A percentile compares a stretch with the other conserved stretches of the same genome.
phyloP scores from a whole-genome alignment of 2,113 vertebrate species.

The Gasterosteus aculeatus region DNA sequence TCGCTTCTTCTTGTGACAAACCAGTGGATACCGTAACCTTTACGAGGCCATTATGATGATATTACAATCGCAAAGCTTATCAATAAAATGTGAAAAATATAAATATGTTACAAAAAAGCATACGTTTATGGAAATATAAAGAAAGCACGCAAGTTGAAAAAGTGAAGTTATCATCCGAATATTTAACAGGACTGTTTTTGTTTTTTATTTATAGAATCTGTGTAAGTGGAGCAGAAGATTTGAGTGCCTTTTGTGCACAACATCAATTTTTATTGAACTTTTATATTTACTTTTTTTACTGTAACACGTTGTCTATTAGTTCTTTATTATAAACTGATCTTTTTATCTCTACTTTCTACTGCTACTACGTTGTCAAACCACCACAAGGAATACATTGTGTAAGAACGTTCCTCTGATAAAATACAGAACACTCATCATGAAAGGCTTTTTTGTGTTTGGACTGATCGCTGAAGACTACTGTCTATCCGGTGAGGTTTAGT shows the following conservation, averaged over 20 bases:
- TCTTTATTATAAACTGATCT: slow-evolving; percentile 60
- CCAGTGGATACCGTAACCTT: slow-evolving; percentile 3
- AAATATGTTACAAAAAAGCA: neutral
- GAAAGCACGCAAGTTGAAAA: slow-evolving; percentile 61
- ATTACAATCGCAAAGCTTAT: slow-evolving; percentile 9
- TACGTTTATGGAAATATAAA: slow-evolving; percentile 40
- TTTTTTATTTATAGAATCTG: slow-evolving; percentile 71
- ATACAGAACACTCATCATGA: slow-evolving; percentile 33
- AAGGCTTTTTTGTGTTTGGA: slow-evolving; percentile 32
- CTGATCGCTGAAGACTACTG: slow-evolving; percentile 59
- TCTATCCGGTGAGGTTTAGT: slow-evolving; percentile 56
- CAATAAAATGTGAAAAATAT: neutral
- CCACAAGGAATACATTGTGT: slow-evolving; percentile 29
- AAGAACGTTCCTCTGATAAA: slow-evolving; percentile 21
- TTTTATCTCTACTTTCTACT: slow-evolving; percentile 45
- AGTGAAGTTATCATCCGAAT: slow-evolving; percentile 38
- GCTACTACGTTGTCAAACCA: slow-evolving; percentile 30
- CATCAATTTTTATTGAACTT: slow-evolving; percentile 71
- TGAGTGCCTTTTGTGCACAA: slow-evolving; percentile 80
- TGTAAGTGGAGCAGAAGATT: slow-evolving; percentile 52
- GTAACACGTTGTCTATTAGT: slow-evolving; percentile 58
- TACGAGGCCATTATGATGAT: slow-evolving; percentile 24
- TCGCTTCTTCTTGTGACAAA: slow-evolving; percentile 1
- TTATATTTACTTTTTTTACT: slow-evolving; percentile 71
- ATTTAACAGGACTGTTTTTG: slow-evolving; percentile 60